A percentile compares a stretch with the other conserved stretches of the same genome.
Evolutionary conservation across 2,113 vertebrate species (phyloP).

Genomic region (Phoxinus phoxinus): DNA sequence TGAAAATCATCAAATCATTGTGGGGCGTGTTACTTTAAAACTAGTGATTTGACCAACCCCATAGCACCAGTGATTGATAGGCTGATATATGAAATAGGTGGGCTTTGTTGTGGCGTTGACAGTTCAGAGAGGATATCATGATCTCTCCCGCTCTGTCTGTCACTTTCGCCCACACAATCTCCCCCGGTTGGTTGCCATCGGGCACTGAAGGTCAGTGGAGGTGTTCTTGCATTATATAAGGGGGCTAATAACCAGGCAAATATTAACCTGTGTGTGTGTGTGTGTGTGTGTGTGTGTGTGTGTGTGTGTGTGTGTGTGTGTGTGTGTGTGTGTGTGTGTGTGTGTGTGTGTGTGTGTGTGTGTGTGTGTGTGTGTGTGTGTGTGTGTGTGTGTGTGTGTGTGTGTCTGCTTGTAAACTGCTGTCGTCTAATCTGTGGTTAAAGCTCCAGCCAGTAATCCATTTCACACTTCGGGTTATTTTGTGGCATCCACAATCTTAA

Average conservation of each 20-base stretch:
- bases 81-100: neutral
- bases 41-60: neutral
- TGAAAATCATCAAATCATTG: neutral
- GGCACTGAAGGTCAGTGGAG: conserved; percentile 48
- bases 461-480: conserved; percentile 34
- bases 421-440: conserved; percentile 27
- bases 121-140: neutral
- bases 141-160: conserved; percentile 13
- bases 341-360: neutral
- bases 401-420: conserved; percentile 22
- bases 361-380: neutral
- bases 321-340: neutral
- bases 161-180: conserved; percentile 30
- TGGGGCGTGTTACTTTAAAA: neutral
- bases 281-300: neutral
- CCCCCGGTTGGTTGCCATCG: neutral
- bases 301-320: neutral
- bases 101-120: conserved; percentile 14
- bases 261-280: neutral
- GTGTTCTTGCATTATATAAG: conserved; percentile 33
- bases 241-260: neutral
- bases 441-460: conserved; percentile 27
- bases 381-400: neutral
- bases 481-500: conserved; percentile 33
- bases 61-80: neutral